These are phyloP conservation scores for Chitala chitala DNA, from an alignment of 2,113 vertebrate genomes.

Conservation along the genomic window DNA sequence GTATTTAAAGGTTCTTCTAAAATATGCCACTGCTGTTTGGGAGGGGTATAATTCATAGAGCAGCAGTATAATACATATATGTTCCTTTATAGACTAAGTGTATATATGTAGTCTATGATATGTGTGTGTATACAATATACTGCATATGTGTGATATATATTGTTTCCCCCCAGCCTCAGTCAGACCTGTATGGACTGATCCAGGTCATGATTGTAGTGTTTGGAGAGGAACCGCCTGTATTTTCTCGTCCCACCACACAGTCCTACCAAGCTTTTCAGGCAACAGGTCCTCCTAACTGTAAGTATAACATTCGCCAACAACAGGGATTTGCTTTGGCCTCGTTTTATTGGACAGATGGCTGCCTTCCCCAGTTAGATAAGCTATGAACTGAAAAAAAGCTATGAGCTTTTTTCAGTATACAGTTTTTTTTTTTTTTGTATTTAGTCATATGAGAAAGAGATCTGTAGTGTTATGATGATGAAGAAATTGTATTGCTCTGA, in stretches of 20 bases:
- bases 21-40: too few species aligned
- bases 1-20: too few species aligned
- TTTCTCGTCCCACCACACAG: slow-evolving; percentile 83
- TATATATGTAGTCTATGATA: background rate
- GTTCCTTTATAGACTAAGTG: background rate
- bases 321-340: background rate
- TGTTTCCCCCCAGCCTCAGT: slow-evolving; percentile 73
- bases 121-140: background rate
- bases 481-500: background rate
- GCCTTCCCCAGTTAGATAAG: background rate
- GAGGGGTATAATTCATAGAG: too few species aligned
- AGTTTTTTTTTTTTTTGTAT: too few species aligned
- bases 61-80: background rate
- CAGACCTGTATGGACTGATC: slow-evolving; percentile 89
- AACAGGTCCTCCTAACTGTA: slow-evolving; percentile 86
- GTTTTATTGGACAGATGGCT: background rate
- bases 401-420: too few species aligned
- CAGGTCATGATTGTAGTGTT: slow-evolving; percentile 98
- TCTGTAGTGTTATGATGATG: background rate
- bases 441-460: too few species aligned
- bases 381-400: too few species aligned
- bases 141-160: background rate
- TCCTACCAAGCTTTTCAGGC: slow-evolving; percentile 84
- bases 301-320: slow-evolving; percentile 48
- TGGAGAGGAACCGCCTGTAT: slow-evolving; percentile 94